Evolutionary conservation across 2,888 invertebrate species (phyloP).

Genomic region (Andrena minutula): DNA sequence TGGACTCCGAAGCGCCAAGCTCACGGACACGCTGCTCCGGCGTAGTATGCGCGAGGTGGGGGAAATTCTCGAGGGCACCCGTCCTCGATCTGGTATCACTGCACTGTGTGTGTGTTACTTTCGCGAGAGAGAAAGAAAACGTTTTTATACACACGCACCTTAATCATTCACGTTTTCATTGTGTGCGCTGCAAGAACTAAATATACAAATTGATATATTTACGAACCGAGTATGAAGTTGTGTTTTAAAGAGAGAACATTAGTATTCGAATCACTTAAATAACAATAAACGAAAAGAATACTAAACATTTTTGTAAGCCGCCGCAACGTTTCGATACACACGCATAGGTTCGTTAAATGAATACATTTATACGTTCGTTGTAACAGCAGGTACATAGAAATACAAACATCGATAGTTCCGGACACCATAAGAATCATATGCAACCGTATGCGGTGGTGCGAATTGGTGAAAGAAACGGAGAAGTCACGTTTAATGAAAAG

Average conservation of each 20-base stretch:
- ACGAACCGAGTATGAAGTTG: slow-evolving; percentile 13
- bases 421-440: slow-evolving; percentile 3
- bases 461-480: background rate
- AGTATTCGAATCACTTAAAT: background rate
- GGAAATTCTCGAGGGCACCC: too few relatives aligned
- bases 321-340: background rate
- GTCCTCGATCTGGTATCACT: too few relatives aligned
- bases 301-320: background rate
- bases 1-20: too few relatives aligned
- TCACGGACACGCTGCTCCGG: too few relatives aligned
- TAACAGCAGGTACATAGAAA: background rate
- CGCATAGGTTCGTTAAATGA: background rate
- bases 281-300: background rate
- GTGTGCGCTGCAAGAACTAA: too few relatives aligned
- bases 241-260: background rate
- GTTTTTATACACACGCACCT: background rate
- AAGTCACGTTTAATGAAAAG: background rate
- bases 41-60: too few relatives aligned
- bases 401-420: slow-evolving; percentile 5
- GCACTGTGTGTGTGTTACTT: background rate
- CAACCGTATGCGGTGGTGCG: background rate
- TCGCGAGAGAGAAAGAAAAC: slow-evolving; percentile 12
- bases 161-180: slow-evolving; percentile 21
- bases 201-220: background rate
- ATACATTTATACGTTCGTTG: background rate